Evolutionary conservation across 2,888 invertebrate species (phyloP).

Genomic region (Coremacera marginata): DNA sequence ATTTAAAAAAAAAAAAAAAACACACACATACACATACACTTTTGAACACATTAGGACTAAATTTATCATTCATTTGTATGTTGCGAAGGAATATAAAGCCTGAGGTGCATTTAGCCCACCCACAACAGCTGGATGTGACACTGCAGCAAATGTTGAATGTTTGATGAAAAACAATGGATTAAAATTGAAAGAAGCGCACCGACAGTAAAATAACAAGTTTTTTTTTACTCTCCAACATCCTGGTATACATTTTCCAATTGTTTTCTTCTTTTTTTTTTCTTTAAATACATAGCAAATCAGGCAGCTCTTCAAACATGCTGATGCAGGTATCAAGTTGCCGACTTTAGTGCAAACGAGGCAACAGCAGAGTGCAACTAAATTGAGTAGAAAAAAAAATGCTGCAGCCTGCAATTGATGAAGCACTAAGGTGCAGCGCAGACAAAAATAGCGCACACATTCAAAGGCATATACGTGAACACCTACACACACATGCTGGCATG

Average conservation of each 20-base stretch:
- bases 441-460: background rate
- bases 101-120: too few relatives aligned
- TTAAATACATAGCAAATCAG: background rate
- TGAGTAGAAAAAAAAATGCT: background rate
- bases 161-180: constrained; percentile 14
- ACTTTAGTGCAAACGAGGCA: too few relatives aligned
- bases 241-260: too few relatives aligned
- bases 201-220: background rate
- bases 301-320: background rate
- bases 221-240: background rate
- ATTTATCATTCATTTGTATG: background rate
- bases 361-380: background rate
- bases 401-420: background rate
- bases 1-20: too few relatives aligned
- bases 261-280: background rate
- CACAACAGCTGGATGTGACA: background rate
- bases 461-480: background rate
- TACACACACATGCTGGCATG: background rate
- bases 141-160: constrained; percentile 11
- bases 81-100: background rate
- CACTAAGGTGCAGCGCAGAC: constrained; percentile 14
- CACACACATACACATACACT: background rate
- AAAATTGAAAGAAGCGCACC: background rate
- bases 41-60: background rate
- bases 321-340: too few relatives aligned